Evolutionary conservation across 2,113 vertebrate genomes (phyloP), one percentile per base, ranked within the genome.

Genomic region (Pleuronectes platessa): DNA sequence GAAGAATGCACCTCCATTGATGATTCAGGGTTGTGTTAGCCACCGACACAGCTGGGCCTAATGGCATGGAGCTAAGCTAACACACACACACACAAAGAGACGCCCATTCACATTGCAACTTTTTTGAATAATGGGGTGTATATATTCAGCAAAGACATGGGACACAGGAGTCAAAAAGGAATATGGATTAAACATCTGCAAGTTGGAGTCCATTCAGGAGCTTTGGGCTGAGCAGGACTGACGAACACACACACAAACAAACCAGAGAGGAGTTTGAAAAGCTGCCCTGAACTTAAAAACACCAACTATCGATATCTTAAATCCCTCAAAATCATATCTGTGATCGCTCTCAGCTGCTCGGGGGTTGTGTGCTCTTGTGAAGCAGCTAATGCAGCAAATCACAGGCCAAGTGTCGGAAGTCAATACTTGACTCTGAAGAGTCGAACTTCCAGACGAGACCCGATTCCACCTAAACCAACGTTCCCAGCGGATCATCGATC

Each of bases 1-100:
- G 69, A 81, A 89, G 81, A 87, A 86, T 58, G 84, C 61, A 49
- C 67, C 68, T 88, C 79, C 83, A 88, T 91, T 88, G 87, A 56
- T 85, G 76, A 92, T 88, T 87, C 87, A 81, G 65, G 63, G 63
- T 72, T 65, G 81, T 77, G 78, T 66, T 79, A 68, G 80, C 81
- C 72, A 85, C 70, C 83, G 78, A 40, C 77, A 84, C 86, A 87
- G 82, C 64, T 88, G 83, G 82, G 68, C 65, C 80, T 87, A 77
- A 92, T 78, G 78, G 84, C 65, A 85, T 9, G 20, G 60, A 40
- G 45, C 45, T n/a, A 82, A 47, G 83, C 79, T 78, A 69, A 83
- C 53, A 59, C 7, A n/a, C 27, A 35, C 67, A 83, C 53, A 59
- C 23, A 79, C 59, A 70, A 7, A 7, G 6, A 31, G 6, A 65